Percentiles rank a stretch among this genome's conserved stretches.
Evolutionary conservation across 2,888 invertebrate species (phyloP).

Genomic region (Drosophila neonasuta): DNA sequence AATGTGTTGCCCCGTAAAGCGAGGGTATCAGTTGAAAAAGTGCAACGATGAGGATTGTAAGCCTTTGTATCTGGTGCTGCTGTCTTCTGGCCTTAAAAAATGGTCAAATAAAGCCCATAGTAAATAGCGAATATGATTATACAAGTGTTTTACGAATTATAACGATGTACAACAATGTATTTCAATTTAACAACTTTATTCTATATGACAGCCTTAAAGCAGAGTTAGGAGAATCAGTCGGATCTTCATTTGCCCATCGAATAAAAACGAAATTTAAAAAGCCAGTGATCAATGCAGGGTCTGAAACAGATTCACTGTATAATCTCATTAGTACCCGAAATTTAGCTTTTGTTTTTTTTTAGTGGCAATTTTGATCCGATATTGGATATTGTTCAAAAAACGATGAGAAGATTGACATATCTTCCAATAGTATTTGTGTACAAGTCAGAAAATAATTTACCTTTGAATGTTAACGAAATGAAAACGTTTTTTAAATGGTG

Average conservation of each 20-base stretch:
- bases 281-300: slow-evolving; percentile 20
- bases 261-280: slow-evolving; percentile 19
- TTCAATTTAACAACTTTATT: neutral
- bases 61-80: slow-evolving; percentile 7
- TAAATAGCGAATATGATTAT: neutral
- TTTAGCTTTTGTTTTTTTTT: too few relatives aligned
- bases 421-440: slow-evolving; percentile 2
- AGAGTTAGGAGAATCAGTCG: neutral
- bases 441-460: neutral
- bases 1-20: too few relatives aligned
- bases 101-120: slow-evolving; percentile 6
- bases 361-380: too few relatives aligned
- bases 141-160: neutral
- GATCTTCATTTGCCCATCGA: neutral
- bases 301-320: neutral
- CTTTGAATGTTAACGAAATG: neutral
- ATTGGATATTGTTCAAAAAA: too few relatives aligned
- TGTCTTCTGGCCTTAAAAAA: slow-evolving; percentile 1
- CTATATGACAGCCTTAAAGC: neutral
- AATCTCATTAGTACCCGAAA: too few relatives aligned
- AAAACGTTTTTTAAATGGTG: slow-evolving; percentile 26
- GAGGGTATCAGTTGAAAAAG: slow-evolving; percentile 18
- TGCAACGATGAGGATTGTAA: slow-evolving; percentile 28
- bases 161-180: neutral
- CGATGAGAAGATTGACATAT: neutral